A percentile compares a stretch with the other conserved stretches of the same genome.
Evolutionary conservation across 2,113 vertebrate species (phyloP).

Genomic region (Dasyurus viverrinus): DNA sequence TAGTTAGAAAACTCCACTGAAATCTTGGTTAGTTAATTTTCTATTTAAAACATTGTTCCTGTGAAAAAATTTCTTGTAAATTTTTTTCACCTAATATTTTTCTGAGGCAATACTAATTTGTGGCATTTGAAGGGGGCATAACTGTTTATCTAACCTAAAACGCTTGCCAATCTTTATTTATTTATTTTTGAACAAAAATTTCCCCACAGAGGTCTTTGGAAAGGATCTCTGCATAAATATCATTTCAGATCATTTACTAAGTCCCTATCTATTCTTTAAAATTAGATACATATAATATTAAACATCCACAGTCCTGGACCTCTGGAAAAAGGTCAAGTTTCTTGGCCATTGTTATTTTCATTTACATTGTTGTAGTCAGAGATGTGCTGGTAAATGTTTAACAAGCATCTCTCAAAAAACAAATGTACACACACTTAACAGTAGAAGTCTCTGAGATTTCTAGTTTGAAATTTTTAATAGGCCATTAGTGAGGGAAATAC

Average conservation of each 20-base stretch:
- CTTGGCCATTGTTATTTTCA: neutral
- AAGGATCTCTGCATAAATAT: neutral
- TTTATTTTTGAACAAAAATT: neutral
- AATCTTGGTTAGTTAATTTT: neutral
- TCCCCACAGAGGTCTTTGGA: neutral
- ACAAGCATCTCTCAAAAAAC: neutral
- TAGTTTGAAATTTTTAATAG: neutral
- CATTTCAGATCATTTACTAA: conserved; percentile 37
- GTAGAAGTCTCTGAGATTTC: neutral
- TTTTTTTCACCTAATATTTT: neutral
- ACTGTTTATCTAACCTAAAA: neutral
- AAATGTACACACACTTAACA: neutral
- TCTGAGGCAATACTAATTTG: neutral
- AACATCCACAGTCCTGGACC: neutral
- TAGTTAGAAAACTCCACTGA: neutral
- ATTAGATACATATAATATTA: neutral
- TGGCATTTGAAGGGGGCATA: neutral
- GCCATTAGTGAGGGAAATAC: neutral
- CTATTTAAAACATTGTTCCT: neutral
- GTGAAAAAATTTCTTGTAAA: neutral
- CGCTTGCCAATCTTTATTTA: neutral
- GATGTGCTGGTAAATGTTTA: neutral
- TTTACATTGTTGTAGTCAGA: neutral
- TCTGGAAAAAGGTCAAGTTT: neutral
- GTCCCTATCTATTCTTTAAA: conserved; percentile 4